A percentile compares a stretch with the other conserved stretches of the same genome.
Conservation (phyloP, 2,888 invertebrate genomes). For the Pyrochroa serraticornis region DNA sequence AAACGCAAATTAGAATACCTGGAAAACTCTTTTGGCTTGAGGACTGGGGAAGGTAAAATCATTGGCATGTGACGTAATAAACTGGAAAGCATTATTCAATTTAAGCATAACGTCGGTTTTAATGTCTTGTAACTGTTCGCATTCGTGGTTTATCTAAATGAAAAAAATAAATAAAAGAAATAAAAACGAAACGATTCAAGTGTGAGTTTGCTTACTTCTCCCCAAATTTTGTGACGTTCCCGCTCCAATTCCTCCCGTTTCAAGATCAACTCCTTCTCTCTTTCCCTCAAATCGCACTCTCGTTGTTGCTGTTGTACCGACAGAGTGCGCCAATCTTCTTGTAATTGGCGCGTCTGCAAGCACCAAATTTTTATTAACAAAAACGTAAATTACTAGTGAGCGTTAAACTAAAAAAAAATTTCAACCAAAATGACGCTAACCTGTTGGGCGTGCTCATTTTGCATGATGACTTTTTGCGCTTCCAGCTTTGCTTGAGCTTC, state of each 20-base stretch:
- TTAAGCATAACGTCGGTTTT: conserved; percentile 48
- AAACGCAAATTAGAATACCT: conserved; percentile 47
- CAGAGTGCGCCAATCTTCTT: conserved; percentile 60
- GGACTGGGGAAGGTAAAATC: conserved; percentile 52
- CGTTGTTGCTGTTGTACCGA: conserved; percentile 62
- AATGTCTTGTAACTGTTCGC: conserved; percentile 63
- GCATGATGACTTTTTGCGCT: conserved; percentile 67
- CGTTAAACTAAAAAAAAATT: background rate
- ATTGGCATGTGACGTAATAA: conserved; percentile 50
- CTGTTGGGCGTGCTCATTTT: conserved; percentile 73
- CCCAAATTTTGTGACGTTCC: conserved; percentile 62
- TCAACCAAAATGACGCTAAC: conserved; percentile 36
- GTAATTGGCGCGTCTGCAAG: conserved; percentile 53
- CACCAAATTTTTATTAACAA: conserved; percentile 29
- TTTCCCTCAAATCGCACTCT: conserved; percentile 63
- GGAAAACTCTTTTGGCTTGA: conserved; percentile 49
- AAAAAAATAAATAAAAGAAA: conserved; percentile 45
- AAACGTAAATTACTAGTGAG: no score
- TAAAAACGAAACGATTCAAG: conserved; percentile 34
- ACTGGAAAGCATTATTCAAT: conserved; percentile 49
- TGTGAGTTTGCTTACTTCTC: conserved; percentile 50
- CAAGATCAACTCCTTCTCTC: conserved; percentile 63
- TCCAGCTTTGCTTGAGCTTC: conserved; percentile 75
- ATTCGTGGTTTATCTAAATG: conserved; percentile 71
- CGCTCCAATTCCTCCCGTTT: conserved; percentile 61